Conservation (phyloP, 2,113 vertebrate genomes). For the Toxotes chatareus region DNA sequence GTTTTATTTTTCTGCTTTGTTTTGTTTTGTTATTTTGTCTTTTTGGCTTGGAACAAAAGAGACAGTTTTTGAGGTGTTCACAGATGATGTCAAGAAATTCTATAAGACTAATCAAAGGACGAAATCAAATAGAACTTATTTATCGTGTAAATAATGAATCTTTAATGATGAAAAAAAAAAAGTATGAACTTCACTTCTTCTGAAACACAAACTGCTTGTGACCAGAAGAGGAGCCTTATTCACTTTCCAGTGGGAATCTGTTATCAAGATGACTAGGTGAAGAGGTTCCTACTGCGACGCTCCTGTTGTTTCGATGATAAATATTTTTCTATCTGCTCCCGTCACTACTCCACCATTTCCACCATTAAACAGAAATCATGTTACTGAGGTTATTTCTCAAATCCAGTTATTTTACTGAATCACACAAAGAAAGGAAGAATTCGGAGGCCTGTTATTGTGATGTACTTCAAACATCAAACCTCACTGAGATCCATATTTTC, state of each 20-base stretch:
- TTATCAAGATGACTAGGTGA: conserved; percentile 55
- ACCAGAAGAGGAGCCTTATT: conserved; percentile 82
- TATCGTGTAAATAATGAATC: conserved; percentile 86
- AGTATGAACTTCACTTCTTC: conserved; percentile 81
- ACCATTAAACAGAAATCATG: conserved; percentile 51
- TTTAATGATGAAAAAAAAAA: conserved; percentile 72
- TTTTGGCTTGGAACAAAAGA: conserved; percentile 55
- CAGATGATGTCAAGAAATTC: conserved; percentile 81
- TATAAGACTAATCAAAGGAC: conserved; percentile 74
- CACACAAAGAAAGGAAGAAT: conserved; percentile 32
- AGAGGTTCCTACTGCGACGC: conserved; percentile 62
- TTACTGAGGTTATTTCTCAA: conserved; percentile 60
- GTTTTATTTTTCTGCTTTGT: conserved; percentile 31
- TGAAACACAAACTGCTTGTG: conserved; percentile 77
- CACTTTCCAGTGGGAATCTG: conserved; percentile 69
- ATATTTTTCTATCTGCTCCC: conserved; percentile 86
- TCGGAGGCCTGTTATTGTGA: conserved; percentile 45
- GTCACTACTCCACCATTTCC: conserved; percentile 53
- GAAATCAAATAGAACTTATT: conserved; percentile 81
- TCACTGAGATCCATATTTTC: conserved; percentile 52
- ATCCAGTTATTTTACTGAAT: conserved; percentile 47
- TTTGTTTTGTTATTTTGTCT: conserved; percentile 38
- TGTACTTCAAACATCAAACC: conserved; percentile 48
- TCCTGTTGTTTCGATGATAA: conserved; percentile 82
- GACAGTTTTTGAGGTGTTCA: conserved; percentile 69